Conservation (phyloP, 2,888 invertebrate genomes). For the Chirona hameri region DNA sequence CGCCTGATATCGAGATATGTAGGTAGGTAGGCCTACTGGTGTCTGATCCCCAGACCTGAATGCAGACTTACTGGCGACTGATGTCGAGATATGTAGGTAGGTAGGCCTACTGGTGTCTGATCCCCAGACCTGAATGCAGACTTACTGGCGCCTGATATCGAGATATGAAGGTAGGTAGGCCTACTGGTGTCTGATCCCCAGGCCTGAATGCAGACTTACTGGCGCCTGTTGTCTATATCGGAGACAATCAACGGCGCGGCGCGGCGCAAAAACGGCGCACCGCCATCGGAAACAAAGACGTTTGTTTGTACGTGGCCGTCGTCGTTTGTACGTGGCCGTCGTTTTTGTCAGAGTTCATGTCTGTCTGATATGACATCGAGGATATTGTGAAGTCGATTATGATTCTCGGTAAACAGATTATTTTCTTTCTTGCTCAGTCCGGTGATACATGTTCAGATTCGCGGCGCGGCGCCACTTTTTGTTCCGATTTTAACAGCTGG, state of each 20-base stretch:
- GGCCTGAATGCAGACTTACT: too few relatives aligned
- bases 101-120: too few relatives aligned
- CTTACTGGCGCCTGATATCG: too few relatives aligned
- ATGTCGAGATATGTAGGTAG: too few relatives aligned
- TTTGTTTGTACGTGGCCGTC: background rate
- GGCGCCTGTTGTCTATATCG: background rate
- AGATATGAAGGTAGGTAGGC: too few relatives aligned
- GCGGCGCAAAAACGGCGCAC: background rate
- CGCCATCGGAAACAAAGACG: constrained; percentile 11
- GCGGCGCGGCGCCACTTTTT: background rate
- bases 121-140: too few relatives aligned
- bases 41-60: too few relatives aligned
- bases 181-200: too few relatives aligned
- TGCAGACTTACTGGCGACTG: too few relatives aligned
- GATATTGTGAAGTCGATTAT: constrained; percentile 25
- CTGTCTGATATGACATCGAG: constrained; percentile 28
- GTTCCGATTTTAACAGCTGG: background rate
- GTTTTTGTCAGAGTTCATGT: constrained; percentile 9
- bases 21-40: too few relatives aligned
- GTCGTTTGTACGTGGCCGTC: background rate
- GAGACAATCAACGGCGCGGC: constrained; percentile 2
- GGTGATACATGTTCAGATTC: background rate
- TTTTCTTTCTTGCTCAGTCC: background rate
- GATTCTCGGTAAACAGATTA: constrained; percentile 24
- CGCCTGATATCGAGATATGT: too few relatives aligned